phyloP scores from a whole-genome alignment of 2,888 invertebrate genomes.

The Oeneis ivallda region DNA sequence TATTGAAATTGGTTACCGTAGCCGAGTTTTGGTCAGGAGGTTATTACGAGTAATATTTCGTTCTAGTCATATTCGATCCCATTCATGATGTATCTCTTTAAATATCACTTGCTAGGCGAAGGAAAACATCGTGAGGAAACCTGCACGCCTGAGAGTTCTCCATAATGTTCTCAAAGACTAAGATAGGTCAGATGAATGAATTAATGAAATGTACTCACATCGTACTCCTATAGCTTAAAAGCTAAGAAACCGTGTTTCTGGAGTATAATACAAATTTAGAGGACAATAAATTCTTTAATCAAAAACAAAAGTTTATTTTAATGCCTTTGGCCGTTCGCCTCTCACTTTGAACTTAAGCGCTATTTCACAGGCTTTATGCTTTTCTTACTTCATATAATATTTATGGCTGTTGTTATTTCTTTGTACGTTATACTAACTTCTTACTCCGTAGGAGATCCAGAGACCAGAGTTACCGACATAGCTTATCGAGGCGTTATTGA shows the following conservation, averaged over 20 bases:
- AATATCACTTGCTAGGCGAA: no score
- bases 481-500: no score
- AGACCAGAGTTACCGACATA: no score
- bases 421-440: background rate
- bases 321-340: constrained; percentile 25
- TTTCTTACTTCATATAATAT: constrained; percentile 23
- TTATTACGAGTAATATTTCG: no score
- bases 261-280: constrained; percentile 30
- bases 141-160: no score
- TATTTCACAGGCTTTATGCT: constrained; percentile 27
- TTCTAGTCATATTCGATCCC: no score
- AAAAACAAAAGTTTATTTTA: constrained; percentile 36
- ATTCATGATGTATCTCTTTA: no score
- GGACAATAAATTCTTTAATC: constrained; percentile 32
- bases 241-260: background rate
- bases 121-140: no score
- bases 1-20: no score
- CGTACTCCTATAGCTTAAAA: constrained; percentile 7
- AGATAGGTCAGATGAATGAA: no score
- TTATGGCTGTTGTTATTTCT: constrained; percentile 19
- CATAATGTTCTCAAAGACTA: no score
- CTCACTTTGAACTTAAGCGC: constrained; percentile 27
- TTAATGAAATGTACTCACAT: background rate
- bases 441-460: background rate
- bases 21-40: no score